Evolutionary conservation across 2,113 vertebrate genomes (phyloP).

Genomic region (Campylomormyrus numenius): DNA sequence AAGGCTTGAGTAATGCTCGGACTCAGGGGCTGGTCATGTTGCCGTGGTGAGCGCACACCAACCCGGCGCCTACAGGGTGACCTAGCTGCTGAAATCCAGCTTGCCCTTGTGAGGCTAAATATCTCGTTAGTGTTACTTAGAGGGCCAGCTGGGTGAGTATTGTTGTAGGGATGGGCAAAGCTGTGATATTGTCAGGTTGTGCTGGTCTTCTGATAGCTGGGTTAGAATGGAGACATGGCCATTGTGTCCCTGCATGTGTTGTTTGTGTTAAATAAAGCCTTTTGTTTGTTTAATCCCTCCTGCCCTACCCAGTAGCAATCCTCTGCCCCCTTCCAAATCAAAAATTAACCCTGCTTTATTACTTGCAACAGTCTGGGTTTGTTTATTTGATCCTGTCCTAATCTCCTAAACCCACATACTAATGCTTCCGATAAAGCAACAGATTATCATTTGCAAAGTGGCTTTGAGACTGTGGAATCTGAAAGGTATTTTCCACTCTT

Average conservation of each 20-base stretch:
- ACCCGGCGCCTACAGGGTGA: neutral
- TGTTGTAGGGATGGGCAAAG: neutral
- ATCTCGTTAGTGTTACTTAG: neutral
- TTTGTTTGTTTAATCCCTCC: neutral
- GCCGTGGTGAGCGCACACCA: neutral
- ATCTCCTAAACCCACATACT: neutral
- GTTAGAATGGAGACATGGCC: neutral
- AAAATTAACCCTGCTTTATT: constrained; percentile 6
- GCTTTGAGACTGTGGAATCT: neutral
- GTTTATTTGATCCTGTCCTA: constrained; percentile 2
- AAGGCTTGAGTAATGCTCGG: neutral
- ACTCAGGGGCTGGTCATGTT: neutral
- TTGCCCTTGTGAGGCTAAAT: neutral
- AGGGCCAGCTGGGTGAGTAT: neutral
- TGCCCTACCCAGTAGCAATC: neutral
- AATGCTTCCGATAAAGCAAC: neutral
- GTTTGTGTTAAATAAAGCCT: neutral
- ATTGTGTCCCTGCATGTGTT: neutral
- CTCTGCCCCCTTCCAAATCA: neutral
- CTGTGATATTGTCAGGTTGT: neutral
- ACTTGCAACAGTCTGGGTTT: neutral
- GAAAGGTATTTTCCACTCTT: neutral
- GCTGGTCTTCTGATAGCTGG: neutral
- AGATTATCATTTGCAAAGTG: neutral
- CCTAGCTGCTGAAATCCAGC: neutral